phyloP scores from a whole-genome alignment of 2,888 invertebrate genomes.

The Meiosimyza decipiens region DNA sequence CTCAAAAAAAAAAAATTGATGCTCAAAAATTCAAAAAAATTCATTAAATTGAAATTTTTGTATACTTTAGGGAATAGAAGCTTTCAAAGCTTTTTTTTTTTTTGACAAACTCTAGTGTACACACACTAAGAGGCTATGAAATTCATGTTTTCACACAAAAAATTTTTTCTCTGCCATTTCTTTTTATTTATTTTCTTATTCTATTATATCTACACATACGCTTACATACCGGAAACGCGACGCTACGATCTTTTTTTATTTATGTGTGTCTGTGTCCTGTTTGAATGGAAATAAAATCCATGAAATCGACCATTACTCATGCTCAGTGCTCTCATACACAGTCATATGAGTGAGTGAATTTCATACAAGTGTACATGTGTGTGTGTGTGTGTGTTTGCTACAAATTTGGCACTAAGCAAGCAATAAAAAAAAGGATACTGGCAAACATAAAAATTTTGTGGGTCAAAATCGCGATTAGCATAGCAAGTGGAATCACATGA shows the following conservation, averaged over 20 bases:
- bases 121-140: slow-evolving; percentile 12
- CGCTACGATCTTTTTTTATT: slow-evolving; percentile 17
- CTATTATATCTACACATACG: not conserved
- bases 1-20: no score
- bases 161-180: not conserved
- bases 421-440: not conserved
- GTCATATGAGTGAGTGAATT: slow-evolving; percentile 4
- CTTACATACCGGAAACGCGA: slow-evolving; percentile 2
- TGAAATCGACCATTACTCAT: slow-evolving; percentile 31
- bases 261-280: slow-evolving; percentile 28
- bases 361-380: not conserved
- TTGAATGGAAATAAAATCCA: slow-evolving; percentile 31
- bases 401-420: slow-evolving; percentile 2
- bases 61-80: no score
- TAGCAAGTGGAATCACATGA: slow-evolving; percentile 1
- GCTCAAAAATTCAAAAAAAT: no score
- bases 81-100: no score
- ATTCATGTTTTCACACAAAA: not conserved
- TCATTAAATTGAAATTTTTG: no score
- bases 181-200: slow-evolving; percentile 1
- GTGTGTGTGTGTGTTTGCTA: slow-evolving; percentile 7
- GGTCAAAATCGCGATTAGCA: slow-evolving; percentile 28
- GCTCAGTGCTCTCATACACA: not conserved
- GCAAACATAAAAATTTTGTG: slow-evolving; percentile 6
- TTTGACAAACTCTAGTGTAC: not conserved